Conservation (phyloP, 2,113 vertebrate genomes). For the Tupaia chinensis region DNA sequence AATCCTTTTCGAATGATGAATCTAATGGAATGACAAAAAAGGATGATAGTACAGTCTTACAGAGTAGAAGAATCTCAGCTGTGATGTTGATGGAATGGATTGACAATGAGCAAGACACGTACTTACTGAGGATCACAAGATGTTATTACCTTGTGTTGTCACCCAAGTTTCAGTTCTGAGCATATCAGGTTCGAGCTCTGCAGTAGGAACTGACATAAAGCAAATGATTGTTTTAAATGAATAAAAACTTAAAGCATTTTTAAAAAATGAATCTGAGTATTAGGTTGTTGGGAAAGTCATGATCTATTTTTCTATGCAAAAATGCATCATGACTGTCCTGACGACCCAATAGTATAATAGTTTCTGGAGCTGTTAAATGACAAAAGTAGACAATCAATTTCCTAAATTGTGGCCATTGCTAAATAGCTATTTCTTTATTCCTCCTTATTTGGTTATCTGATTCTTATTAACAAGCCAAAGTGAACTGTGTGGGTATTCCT, state of each 20-base stretch:
- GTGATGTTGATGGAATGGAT: not conserved
- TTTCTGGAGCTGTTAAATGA: slow-evolving; percentile 4
- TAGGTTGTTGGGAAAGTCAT: too few species aligned
- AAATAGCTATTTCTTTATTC: not conserved
- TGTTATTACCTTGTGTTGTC: slow-evolving; percentile 84
- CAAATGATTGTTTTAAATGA: slow-evolving; percentile 32
- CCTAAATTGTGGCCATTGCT: not conserved
- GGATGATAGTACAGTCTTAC: not conserved
- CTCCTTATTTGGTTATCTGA: not conserved
- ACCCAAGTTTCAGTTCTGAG: slow-evolving; percentile 81
- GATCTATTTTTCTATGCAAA: too few species aligned
- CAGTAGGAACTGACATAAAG: slow-evolving; percentile 65
- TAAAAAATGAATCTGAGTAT: slow-evolving; percentile 16
- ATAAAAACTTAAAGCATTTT: not conserved
- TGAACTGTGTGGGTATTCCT: not conserved
- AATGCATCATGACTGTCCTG: too few species aligned
- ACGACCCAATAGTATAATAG: not conserved
- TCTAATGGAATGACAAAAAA: not conserved
- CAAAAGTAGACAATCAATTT: not conserved
- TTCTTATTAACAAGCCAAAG: not conserved
- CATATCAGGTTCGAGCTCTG: slow-evolving; percentile 76
- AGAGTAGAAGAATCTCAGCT: not conserved
- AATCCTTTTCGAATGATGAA: not conserved
- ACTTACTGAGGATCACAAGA: not conserved
- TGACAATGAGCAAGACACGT: not conserved